These are phyloP conservation scores for Stratiomys singularior DNA, from an alignment of 2,888 invertebrate genomes.

Conservation along the genomic window DNA sequence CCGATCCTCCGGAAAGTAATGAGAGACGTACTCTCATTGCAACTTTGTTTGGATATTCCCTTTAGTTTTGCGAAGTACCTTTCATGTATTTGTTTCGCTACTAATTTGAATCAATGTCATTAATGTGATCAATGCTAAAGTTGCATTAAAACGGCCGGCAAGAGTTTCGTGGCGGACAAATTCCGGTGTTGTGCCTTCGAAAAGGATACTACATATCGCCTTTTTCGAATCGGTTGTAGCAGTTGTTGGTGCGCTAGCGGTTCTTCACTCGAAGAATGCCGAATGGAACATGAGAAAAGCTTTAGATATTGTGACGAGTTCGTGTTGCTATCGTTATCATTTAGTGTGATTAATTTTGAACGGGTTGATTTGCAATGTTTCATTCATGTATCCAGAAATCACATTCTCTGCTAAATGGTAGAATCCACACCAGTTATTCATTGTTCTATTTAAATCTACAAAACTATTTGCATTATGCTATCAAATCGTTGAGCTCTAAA, in stretches of 20 bases:
- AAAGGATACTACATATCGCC: too few relatives aligned
- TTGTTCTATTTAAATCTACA: not conserved
- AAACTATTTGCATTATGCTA: not conserved
- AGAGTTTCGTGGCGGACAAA: not conserved
- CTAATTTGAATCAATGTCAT: not conserved
- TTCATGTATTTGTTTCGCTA: conserved; percentile 8
- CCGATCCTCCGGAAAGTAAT: not conserved
- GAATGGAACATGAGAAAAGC: conserved; percentile 8
- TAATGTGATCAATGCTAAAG: not conserved
- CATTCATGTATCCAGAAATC: not conserved
- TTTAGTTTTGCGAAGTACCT: conserved; percentile 1
- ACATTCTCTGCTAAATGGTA: not conserved
- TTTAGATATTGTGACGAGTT: conserved; percentile 47
- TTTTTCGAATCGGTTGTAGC: not conserved
- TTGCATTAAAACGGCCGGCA: not conserved
- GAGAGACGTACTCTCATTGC: not conserved
- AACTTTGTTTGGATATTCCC: not conserved
- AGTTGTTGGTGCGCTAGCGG: not conserved
- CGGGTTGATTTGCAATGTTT: not conserved
- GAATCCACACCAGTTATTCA: conserved; percentile 10
- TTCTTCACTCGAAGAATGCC: conserved; percentile 9
- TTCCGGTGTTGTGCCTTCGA: not conserved
- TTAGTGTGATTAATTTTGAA: not conserved
- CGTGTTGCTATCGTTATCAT: conserved; percentile 28
- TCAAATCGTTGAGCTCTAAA: not conserved